Conservation (phyloP, 2,797 vertebrate species). For the Pampus argenteus region DNA sequence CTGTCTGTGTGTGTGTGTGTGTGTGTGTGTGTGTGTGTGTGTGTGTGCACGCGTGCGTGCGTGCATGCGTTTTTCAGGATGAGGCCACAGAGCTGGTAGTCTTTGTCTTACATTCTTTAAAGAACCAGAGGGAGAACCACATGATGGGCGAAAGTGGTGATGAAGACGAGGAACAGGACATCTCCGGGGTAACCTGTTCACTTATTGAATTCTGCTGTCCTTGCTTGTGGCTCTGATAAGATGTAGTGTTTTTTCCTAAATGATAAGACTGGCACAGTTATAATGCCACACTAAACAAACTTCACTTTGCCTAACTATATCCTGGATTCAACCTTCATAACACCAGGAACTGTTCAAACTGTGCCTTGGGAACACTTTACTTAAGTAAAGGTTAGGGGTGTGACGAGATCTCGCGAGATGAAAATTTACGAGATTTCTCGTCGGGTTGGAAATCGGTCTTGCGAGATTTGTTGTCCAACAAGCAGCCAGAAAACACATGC, state of each 20-base stretch:
- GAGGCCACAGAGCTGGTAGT: conserved; percentile 82
- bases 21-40: conserved; percentile 8
- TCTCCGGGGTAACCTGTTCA: conserved; percentile 73
- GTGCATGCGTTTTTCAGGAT: conserved; percentile 80
- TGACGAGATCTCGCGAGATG: too few relatives aligned
- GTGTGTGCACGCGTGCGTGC: conserved; percentile 4
- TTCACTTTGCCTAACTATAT: background rate
- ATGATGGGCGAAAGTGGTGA: conserved; percentile 88
- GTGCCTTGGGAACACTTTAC: too few relatives aligned
- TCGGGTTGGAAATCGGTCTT: too few relatives aligned
- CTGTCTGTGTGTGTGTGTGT: conserved; percentile 13
- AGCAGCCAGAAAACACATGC: too few relatives aligned
- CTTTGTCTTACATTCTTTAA: conserved; percentile 91
- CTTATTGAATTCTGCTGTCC: background rate
- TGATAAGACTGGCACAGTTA: background rate
- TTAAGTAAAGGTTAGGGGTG: too few relatives aligned
- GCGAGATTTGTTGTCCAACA: too few relatives aligned
- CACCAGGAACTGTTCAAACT: too few relatives aligned
- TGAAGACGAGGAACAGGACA: conserved; percentile 68
- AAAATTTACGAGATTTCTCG: too few relatives aligned
- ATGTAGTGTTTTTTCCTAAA: background rate
- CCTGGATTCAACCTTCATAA: too few relatives aligned
- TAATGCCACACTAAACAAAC: background rate
- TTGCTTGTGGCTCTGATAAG: background rate
- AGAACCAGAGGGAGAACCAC: conserved; percentile 89